These are phyloP conservation scores for Acrocyrtus sp. DNA, from an alignment of 2,888 invertebrate genomes.

Conservation along the genomic window DNA sequence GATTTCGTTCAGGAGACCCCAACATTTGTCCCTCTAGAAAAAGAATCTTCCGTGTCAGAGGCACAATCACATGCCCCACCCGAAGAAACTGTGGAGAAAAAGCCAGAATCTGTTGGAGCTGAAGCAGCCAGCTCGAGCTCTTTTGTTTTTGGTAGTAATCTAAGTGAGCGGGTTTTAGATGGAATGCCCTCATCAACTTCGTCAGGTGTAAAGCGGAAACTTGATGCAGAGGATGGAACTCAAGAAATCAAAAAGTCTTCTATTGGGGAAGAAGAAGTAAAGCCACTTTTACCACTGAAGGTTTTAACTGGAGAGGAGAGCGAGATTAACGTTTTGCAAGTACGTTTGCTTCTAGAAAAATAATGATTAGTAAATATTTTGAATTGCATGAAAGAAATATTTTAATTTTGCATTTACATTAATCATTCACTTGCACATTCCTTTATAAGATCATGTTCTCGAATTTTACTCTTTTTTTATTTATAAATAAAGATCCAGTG, in stretches of 20 bases:
- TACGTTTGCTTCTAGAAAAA: too few species aligned
- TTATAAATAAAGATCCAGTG: constrained; percentile 74
- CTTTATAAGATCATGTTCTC: background rate
- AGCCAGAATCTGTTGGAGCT: background rate
- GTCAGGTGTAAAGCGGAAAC: constrained; percentile 42
- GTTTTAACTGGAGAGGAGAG: constrained; percentile 91
- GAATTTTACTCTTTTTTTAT: constrained; percentile 1
- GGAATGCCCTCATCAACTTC: background rate
- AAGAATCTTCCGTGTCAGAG: constrained; percentile 6
- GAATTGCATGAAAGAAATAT: background rate
- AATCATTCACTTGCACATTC: too few species aligned
- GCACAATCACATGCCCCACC: background rate
- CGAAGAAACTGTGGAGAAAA: background rate
- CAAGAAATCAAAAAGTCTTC: background rate
- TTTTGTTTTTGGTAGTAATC: constrained; percentile 51
- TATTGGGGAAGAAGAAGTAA: background rate
- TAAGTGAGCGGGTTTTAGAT: constrained; percentile 1
- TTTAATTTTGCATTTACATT: background rate
- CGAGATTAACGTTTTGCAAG: constrained; percentile 88
- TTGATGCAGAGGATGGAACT: constrained; percentile 29
- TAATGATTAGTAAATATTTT: background rate
- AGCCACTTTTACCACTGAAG: constrained; percentile 66
- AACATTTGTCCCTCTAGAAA: constrained; percentile 22
- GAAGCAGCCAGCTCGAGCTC: background rate
- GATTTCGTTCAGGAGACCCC: background rate